phyloP scores from a whole-genome alignment of 2,113 vertebrate species.

The Lagopus leucura region DNA sequence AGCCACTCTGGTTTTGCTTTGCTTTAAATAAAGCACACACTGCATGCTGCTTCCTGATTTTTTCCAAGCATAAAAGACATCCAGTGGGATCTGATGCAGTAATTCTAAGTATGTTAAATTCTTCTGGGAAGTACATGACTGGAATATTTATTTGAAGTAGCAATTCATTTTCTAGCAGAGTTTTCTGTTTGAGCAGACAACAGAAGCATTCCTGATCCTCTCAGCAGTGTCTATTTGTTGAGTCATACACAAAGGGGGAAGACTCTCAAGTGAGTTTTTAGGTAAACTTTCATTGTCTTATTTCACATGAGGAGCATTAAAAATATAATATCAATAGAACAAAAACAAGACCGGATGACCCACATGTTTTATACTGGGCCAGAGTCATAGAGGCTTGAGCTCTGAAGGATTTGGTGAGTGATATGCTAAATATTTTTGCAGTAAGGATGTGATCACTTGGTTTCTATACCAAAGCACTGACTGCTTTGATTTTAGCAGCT shows the following conservation, averaged over 20 bases:
- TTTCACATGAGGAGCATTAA: background rate
- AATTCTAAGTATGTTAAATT: background rate
- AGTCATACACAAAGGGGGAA: constrained; percentile 4
- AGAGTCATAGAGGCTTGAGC: background rate
- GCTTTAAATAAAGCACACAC: background rate
- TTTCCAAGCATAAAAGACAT: background rate
- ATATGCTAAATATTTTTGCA: constrained; percentile 21
- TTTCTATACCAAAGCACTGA: background rate
- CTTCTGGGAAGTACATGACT: background rate
- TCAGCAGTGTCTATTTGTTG: background rate
- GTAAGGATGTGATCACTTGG: constrained; percentile 9
- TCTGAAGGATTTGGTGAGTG: background rate
- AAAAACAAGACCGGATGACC: background rate
- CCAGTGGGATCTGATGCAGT: background rate
- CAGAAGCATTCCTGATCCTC: background rate
- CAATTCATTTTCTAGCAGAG: constrained; percentile 6
- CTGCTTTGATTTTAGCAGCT: constrained; percentile 57
- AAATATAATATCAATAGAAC: background rate
- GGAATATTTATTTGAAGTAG: constrained; percentile 15
- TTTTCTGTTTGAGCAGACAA: constrained; percentile 9
- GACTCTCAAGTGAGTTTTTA: constrained; percentile 11
- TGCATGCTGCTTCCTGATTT: background rate
- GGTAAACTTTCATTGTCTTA: constrained; percentile 14
- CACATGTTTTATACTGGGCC: background rate
- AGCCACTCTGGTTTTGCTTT: background rate